Percentiles rank a stretch among this genome's conserved stretches.
phyloP scores from a whole-genome alignment of 2,888 invertebrate species.

The Lottia scabra region DNA sequence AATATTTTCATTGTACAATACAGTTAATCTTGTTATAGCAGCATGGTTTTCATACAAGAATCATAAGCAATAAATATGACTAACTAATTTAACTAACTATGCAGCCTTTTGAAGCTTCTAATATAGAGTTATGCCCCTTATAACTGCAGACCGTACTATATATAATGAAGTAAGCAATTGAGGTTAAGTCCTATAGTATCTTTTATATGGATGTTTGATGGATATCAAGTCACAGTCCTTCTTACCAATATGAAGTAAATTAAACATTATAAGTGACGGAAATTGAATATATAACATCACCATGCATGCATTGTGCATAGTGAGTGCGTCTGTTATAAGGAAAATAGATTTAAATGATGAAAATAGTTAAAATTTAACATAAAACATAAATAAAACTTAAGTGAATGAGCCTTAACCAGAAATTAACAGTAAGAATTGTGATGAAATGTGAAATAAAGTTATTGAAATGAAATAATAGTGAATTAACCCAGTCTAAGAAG shows the following conservation, averaged over 20 bases:
- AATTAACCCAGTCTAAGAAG: background rate
- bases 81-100: background rate
- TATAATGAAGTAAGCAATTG: too few species aligned
- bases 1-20: slow-evolving; percentile 19
- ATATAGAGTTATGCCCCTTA: too few species aligned
- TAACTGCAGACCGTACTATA: too few species aligned
- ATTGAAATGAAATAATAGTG: background rate
- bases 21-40: background rate
- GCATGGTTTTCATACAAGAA: background rate
- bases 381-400: background rate
- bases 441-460: background rate
- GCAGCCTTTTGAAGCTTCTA: too few species aligned
- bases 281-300: background rate
- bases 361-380: background rate
- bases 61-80: slow-evolving; percentile 2
- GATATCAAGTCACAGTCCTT: too few species aligned
- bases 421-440: background rate
- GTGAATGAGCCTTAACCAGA: background rate
- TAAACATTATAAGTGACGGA: too few species aligned
- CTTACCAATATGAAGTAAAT: too few species aligned
- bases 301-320: too few species aligned
- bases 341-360: background rate
- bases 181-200: too few species aligned
- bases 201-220: too few species aligned
- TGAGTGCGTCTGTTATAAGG: background rate